These are phyloP conservation scores for Anguilla megastoma DNA, from an alignment of 2,797 vertebrate species.

Conservation along the genomic window DNA sequence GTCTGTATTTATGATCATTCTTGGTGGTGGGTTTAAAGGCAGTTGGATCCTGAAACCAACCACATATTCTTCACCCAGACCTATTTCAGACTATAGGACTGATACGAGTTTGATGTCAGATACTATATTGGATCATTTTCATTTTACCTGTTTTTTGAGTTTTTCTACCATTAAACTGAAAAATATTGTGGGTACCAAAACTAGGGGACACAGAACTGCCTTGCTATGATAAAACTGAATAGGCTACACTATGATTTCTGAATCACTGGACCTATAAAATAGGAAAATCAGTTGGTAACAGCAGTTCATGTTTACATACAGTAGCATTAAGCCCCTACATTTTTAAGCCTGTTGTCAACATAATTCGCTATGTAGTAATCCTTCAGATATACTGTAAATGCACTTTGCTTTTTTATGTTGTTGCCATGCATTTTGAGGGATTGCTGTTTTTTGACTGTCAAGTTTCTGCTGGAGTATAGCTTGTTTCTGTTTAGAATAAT, in stretches of 20 bases:
- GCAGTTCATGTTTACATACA: too few relatives aligned
- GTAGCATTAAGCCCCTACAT: too few relatives aligned
- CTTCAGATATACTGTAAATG: too few relatives aligned
- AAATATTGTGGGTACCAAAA: background rate
- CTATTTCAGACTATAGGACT: background rate
- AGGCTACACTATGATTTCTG: background rate
- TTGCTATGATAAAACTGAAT: background rate
- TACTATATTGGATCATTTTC: background rate
- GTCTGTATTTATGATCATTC: background rate
- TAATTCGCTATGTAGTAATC: too few relatives aligned
- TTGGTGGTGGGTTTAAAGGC: background rate
- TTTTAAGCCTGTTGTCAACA: too few relatives aligned
- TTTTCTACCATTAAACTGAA: background rate
- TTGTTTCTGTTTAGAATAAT: slow-evolving; percentile 41
- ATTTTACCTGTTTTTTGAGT: background rate
- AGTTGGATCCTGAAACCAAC: background rate
- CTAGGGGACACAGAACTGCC: background rate
- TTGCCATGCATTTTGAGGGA: slow-evolving; percentile 16
- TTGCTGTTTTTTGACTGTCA: slow-evolving; percentile 26
- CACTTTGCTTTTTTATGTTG: background rate
- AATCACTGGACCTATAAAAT: background rate
- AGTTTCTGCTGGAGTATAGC: slow-evolving; percentile 38
- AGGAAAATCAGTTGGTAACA: background rate
- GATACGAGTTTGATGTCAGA: background rate
- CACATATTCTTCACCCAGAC: background rate